phyloP scores from a whole-genome alignment of 1,140 invertebrate species.

The Brachionus sp. region DNA sequence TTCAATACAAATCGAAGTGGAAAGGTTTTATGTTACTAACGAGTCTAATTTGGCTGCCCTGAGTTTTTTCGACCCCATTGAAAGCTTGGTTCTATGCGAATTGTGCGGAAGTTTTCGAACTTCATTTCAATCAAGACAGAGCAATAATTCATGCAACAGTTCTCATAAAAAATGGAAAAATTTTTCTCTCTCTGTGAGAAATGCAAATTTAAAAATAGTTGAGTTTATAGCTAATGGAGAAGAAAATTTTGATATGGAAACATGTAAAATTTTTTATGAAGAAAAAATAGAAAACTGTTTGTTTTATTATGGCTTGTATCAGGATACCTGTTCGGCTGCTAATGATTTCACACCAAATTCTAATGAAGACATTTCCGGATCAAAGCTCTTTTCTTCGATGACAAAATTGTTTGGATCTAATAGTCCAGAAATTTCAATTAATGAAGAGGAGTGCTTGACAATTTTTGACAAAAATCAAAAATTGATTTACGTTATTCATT shows the following conservation, averaged over 20 bases:
- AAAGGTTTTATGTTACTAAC: slow-evolving; percentile 21
- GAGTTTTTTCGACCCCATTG: slow-evolving; percentile 10
- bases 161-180: slow-evolving; percentile 41
- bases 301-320: slow-evolving; percentile 38
- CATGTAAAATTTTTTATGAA: not conserved
- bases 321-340: not conserved
- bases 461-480: slow-evolving; percentile 26
- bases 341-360: not conserved
- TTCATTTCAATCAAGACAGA: not conserved
- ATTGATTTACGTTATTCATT: not conserved
- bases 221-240: not conserved
- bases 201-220: slow-evolving; percentile 23
- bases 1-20: slow-evolving; percentile 2
- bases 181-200: not conserved
- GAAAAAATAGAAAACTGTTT: slow-evolving; percentile 33
- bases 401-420: not conserved
- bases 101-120: not conserved
- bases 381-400: not conserved
- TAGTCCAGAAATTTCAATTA: not conserved
- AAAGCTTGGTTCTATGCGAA: slow-evolving; percentile 2
- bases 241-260: slow-evolving; percentile 14
- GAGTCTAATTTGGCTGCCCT: not conserved
- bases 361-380: not conserved
- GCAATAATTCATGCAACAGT: not conserved
- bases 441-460: slow-evolving; percentile 42